A percentile compares a stretch with the other conserved stretches of the same genome.
Evolutionary conservation across 2,888 invertebrate genomes (phyloP).

Genomic region (Saturnia japonica): DNA sequence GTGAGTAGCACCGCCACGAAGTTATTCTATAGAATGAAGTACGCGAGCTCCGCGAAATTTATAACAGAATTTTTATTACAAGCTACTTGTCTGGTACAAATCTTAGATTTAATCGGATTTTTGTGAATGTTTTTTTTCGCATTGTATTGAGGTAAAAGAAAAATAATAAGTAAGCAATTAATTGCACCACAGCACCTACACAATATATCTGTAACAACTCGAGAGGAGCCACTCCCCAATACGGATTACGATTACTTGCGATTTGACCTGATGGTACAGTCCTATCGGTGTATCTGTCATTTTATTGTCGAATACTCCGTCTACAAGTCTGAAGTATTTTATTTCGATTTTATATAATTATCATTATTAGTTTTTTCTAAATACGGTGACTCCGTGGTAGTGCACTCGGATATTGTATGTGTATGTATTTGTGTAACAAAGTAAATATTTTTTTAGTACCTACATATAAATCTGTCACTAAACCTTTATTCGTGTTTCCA

Average conservation of each 20-base stretch:
- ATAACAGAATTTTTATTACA: neutral
- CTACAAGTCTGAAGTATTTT: too few species aligned
- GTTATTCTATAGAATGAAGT: too few species aligned
- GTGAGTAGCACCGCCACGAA: too few species aligned
- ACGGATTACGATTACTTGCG: constrained; percentile 38
- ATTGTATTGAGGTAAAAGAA: neutral
- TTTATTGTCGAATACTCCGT: constrained; percentile 5
- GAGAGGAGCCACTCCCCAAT: constrained; percentile 44
- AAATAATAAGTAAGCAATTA: constrained; percentile 20
- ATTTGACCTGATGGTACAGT: constrained; percentile 30
- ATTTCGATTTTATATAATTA: too few species aligned
- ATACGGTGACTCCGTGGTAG: too few species aligned
- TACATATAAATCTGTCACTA: too few species aligned
- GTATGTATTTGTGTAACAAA: too few species aligned
- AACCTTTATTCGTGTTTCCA: too few species aligned
- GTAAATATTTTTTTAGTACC: too few species aligned
- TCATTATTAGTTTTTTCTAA: too few species aligned
- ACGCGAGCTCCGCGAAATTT: neutral
- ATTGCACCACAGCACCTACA: constrained; percentile 24
- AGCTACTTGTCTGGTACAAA: neutral
- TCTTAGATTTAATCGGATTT: neutral
- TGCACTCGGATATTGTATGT: too few species aligned
- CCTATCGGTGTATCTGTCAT: neutral
- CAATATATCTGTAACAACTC: constrained; percentile 36
- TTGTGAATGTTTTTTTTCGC: neutral